Evolutionary conservation across 2,113 vertebrate genomes (phyloP).

Genomic region (Clarias macrocephalus): DNA sequence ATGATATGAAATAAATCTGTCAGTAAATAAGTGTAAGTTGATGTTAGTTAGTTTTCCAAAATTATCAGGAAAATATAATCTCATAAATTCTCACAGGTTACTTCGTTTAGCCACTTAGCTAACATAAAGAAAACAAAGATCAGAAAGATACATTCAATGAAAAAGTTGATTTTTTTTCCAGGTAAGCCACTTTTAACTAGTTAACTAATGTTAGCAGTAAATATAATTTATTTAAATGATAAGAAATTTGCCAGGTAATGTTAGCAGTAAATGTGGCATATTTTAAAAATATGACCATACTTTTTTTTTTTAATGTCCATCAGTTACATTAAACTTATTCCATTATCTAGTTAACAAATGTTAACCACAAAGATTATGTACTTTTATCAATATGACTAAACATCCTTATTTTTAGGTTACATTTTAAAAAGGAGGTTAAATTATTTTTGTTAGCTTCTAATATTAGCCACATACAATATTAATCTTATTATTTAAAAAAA

Average conservation of each 20-base stretch:
- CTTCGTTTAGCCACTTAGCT: neutral
- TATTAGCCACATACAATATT: no score
- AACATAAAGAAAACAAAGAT: neutral
- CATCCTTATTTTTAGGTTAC: no score
- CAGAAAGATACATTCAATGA: no score
- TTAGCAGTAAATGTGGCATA: neutral
- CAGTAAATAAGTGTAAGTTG: neutral
- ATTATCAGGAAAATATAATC: neutral
- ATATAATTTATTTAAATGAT: no score
- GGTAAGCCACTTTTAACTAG: neutral
- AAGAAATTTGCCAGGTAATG: neutral
- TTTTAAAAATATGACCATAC: neutral
- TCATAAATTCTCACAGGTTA: neutral
- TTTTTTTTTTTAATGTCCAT: neutral
- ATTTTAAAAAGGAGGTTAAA: neutral
- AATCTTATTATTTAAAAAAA: no score
- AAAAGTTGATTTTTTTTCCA: neutral
- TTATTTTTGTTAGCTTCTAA: neutral
- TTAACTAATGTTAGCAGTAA: neutral
- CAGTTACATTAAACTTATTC: neutral
- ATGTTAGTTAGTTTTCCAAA: neutral
- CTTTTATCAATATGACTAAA: neutral
- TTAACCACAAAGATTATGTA: neutral
- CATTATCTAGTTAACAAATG: neutral
- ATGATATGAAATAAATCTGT: neutral